These are phyloP conservation scores for Xestia ashworthii DNA, from an alignment of 2,888 invertebrate genomes.

Conservation along the genomic window DNA sequence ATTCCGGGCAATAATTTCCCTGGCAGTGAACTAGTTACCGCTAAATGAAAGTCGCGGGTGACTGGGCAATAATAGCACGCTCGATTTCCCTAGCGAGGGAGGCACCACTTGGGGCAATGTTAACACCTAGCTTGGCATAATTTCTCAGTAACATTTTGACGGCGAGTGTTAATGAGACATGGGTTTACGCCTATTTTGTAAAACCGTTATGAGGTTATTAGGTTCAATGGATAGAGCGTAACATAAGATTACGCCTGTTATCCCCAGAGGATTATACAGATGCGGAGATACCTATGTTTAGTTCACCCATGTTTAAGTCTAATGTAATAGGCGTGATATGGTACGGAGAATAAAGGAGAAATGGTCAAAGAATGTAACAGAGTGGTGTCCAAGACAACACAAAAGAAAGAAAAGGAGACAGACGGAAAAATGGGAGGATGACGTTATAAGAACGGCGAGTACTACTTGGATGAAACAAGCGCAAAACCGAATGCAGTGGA, in stretches of 20 bases:
- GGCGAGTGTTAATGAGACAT: slow-evolving; percentile 17
- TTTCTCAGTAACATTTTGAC: slow-evolving; percentile 35
- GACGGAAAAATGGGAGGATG: too few species aligned
- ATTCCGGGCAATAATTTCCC: slow-evolving; percentile 42
- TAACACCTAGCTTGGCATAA: slow-evolving; percentile 50
- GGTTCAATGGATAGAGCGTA: not conserved
- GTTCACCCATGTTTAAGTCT: not conserved
- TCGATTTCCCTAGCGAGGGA: slow-evolving; percentile 54
- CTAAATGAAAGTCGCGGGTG: slow-evolving; percentile 56
- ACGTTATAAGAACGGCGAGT: too few species aligned
- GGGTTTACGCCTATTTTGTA: not conserved
- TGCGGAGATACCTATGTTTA: not conserved
- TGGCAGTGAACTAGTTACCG: slow-evolving; percentile 49
- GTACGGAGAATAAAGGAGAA: too few species aligned
- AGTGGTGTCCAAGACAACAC: too few species aligned
- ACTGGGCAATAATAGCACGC: slow-evolving; percentile 56
- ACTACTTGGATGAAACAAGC: too few species aligned
- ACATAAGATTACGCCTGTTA: not conserved
- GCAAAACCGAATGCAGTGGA: too few species aligned
- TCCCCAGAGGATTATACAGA: not conserved
- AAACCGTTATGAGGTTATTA: not conserved
- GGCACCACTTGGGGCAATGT: slow-evolving; percentile 35
- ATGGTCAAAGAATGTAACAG: too few species aligned
- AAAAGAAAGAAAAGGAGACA: too few species aligned
- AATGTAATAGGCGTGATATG: not conserved